Conservation (phyloP, 2,888 invertebrate species). For the Lacanobia oleracea region DNA sequence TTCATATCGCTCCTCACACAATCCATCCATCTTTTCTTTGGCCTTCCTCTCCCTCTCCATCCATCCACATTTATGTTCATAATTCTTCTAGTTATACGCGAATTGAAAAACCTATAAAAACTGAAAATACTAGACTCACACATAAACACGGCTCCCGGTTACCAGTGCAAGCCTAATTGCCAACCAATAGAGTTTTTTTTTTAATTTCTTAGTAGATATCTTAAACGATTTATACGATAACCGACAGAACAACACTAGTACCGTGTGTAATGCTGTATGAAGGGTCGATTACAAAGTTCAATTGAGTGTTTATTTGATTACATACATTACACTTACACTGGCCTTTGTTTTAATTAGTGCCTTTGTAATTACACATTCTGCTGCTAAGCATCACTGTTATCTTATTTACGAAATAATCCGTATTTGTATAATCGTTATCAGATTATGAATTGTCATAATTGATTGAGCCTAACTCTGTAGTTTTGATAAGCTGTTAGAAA, state of each 20-base stretch:
- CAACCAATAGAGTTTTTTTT: no score
- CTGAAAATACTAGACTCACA: not conserved
- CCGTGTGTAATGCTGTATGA: no score
- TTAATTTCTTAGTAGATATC: no score
- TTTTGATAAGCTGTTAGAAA: constrained; percentile 41
- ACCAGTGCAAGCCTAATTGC: no score
- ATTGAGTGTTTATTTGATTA: constrained; percentile 29
- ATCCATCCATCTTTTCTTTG: no score
- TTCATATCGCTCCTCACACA: no score
- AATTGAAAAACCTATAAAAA: not conserved
- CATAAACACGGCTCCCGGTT: not conserved
- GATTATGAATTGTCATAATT: constrained; percentile 62
- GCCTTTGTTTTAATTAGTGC: constrained; percentile 38
- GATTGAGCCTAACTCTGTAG: constrained; percentile 45
- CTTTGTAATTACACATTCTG: constrained; percentile 24
- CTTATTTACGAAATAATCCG: constrained; percentile 47
- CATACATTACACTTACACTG: no score
- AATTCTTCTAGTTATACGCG: no score
- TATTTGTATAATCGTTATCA: constrained; percentile 62
- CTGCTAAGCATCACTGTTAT: constrained; percentile 23
- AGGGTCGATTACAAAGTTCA: constrained; percentile 44
- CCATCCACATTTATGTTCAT: no score
- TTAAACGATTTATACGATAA: no score
- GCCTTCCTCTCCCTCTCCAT: no score
- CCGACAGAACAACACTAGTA: no score